These are phyloP conservation scores for Lumbricus terrestris DNA, from an alignment of 2,888 invertebrate genomes.

Conservation along the genomic window DNA sequence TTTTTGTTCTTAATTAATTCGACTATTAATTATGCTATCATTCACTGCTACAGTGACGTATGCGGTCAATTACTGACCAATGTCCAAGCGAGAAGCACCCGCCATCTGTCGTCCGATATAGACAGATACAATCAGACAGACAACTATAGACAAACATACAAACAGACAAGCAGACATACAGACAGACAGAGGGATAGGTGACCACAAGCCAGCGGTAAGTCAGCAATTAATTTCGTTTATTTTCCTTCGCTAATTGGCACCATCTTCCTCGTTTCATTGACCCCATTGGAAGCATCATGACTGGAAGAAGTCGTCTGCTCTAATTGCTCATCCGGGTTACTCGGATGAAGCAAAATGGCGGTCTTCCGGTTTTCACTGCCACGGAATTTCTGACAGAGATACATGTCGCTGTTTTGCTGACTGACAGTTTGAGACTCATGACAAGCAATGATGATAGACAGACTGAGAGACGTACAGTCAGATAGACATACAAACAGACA, in stretches of 20 bases:
- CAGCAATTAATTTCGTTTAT: not conserved
- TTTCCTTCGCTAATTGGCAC: not conserved
- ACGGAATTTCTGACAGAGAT: not conserved
- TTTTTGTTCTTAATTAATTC: not conserved
- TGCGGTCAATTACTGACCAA: not conserved
- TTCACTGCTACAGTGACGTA: not conserved
- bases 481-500: not conserved
- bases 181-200: not conserved
- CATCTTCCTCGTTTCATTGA: not conserved
- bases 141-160: too few species aligned
- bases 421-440: not conserved
- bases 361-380: not conserved
- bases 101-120: too few species aligned
- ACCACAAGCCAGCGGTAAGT: not conserved
- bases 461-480: too few species aligned
- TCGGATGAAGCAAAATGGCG: not conserved
- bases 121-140: too few species aligned
- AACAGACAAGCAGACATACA: not conserved
- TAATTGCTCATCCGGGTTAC: slow-evolving; percentile 3
- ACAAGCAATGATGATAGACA: not conserved
- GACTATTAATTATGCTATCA: slow-evolving; percentile 3
- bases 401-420: not conserved
- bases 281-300: not conserved
- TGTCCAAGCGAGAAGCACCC: too few species aligned
- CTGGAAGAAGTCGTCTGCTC: not conserved